Conservation (phyloP, 1,140 invertebrate genomes). For the Goniozus legneri region DNA sequence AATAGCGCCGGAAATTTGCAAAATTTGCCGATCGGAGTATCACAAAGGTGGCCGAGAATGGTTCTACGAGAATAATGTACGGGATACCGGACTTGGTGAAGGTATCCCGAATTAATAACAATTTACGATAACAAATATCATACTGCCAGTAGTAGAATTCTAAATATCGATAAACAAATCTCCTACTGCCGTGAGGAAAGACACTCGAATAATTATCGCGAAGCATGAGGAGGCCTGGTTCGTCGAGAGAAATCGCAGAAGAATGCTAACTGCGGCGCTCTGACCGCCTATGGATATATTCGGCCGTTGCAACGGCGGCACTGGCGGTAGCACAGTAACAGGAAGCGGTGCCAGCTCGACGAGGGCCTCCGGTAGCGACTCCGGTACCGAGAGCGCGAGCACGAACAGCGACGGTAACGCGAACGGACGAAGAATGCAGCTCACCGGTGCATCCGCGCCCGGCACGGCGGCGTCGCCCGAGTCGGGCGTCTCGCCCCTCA, state of each 20-base stretch:
- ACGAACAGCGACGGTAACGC: conserved; percentile 23
- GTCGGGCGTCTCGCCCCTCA: conserved; percentile 58
- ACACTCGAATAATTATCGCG: no score
- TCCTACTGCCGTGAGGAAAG: no score
- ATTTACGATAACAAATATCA: no score
- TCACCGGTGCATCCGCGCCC: conserved; percentile 51
- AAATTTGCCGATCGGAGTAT: not conserved
- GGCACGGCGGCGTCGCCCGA: conserved; percentile 52
- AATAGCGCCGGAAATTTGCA: no score
- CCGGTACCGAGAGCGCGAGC: conserved; percentile 24
- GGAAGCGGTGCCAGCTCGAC: conserved; percentile 33
- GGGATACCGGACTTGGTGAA: not conserved
- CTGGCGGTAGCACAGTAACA: conserved; percentile 39
- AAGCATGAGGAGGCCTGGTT: not conserved
- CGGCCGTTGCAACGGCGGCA: conserved; percentile 50
- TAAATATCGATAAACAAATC: no score
- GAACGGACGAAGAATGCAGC: conserved; percentile 47
- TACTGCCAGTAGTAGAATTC: no score
- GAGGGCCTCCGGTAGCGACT: conserved; percentile 15
- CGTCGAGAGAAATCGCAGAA: conserved; percentile 33
- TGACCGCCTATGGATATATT: conserved; percentile 56
- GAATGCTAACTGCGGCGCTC: conserved; percentile 46
- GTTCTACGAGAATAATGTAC: conserved; percentile 5
- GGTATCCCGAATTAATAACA: not conserved
- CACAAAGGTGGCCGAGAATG: conserved; percentile 15